Base-by-base conservation (phyloP, 2,113 vertebrate genomes). In the Terrapene triunguis region DNA sequence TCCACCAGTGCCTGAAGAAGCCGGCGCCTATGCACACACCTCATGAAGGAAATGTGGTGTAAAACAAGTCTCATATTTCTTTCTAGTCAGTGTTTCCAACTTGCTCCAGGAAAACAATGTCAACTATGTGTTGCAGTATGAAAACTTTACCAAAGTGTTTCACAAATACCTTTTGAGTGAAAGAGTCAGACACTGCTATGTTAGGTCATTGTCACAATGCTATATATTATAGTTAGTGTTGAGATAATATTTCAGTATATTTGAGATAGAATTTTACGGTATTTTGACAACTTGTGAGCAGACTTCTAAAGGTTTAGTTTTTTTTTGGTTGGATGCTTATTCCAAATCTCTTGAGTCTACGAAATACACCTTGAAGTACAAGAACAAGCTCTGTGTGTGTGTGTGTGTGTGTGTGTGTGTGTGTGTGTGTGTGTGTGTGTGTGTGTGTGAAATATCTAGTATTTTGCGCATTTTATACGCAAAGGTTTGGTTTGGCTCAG, bases 121-220 rank as follows among this genome's bases (percentile, higher is more conserved):
- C 22, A 82, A 6, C 42, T 53, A 25, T 74, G 22, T 25, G 29
- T 96, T 81, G n/a, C 84, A 92, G 69, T 57, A 42, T 92, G 62
- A 97, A 91, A 51, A 38, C 24, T 88, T 95, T 94, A 53, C 44
- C 76, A 89, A 92, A 51, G 16, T 88, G 84, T 89, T 91, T 57
- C 32, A 84, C 29, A 88, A 81, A 42, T 81, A 72, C 22, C 78
- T 91, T 69, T 38, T 89, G 76, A 96, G 81, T 94, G 87, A 54
- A 91, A 27, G n/a, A 44, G 22, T 47, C 13, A 89, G 16, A 87
- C 89, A 50, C 91, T 88, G 82, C 24, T 84, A 57, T 79, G 10
- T 79, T 85, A 79, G 7, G 11, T 90, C 16, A n/a, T 25, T n/a
- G 8, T 85, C n/a, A 83, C 59, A 85, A 29, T 35, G 50, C 21